Percentiles rank a stretch among this genome's conserved stretches.
Evolutionary conservation across 2,888 invertebrate genomes (phyloP).

Genomic region (Cremastinae sp.): DNA sequence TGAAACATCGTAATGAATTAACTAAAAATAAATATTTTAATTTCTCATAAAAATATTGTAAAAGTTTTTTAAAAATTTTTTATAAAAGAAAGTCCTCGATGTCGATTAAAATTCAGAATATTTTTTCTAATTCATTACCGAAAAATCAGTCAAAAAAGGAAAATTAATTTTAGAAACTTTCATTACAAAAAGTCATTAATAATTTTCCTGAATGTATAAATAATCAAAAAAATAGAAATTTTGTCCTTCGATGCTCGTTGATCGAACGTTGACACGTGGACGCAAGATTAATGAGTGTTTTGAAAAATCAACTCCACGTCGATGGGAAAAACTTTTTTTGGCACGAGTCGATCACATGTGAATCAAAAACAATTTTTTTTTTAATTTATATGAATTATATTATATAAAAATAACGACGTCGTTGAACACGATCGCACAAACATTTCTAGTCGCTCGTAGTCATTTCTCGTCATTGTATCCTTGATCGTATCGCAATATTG

Average conservation of each 20-base stretch:
- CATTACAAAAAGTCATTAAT: too few relatives aligned
- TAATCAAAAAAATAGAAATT: not conserved
- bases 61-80: too few relatives aligned
- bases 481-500: constrained; percentile 37
- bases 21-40: too few relatives aligned
- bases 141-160: too few relatives aligned
- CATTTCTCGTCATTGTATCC: constrained; percentile 39
- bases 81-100: too few relatives aligned
- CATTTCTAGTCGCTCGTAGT: not conserved
- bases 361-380: not conserved
- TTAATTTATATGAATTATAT: too few relatives aligned
- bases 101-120: too few relatives aligned
- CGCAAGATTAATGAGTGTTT: not conserved
- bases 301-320: not conserved
- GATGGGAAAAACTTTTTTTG: not conserved
- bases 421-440: not conserved
- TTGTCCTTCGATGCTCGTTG: constrained; percentile 8
- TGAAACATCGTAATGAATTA: not conserved
- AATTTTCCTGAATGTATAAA: not conserved
- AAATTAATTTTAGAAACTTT: too few relatives aligned
- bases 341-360: not conserved
- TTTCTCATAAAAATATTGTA: too few relatives aligned
- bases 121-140: not conserved
- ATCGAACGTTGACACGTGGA: not conserved
- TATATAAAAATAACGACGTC: constrained; percentile 10